Evolutionary conservation across 2,888 invertebrate species (phyloP).

Genomic region (Zootermopsis nevadensis): DNA sequence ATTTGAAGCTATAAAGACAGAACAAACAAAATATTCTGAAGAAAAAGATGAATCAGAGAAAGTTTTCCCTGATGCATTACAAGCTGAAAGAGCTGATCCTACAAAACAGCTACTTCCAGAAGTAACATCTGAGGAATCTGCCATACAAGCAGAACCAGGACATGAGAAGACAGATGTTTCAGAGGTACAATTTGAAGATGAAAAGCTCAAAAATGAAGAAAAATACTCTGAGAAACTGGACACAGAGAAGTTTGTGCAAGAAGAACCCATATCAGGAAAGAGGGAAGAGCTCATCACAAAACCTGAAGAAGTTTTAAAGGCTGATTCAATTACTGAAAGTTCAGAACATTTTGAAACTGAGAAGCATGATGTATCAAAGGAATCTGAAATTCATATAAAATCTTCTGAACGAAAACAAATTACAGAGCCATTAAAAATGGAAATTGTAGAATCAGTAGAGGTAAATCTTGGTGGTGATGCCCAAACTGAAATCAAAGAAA

Average conservation of each 20-base stretch:
- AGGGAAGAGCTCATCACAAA: not conserved
- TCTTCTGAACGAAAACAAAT: not conserved
- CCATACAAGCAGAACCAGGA: not conserved
- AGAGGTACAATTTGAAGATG: slow-evolving; percentile 35
- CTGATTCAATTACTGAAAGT: not conserved
- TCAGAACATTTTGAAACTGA: not conserved
- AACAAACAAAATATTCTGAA: not conserved
- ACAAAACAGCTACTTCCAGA: not conserved
- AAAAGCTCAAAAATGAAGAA: slow-evolving; percentile 36
- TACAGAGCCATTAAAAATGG: not conserved
- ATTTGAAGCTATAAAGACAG: not conserved
- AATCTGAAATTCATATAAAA: not conserved
- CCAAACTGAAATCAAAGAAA: slow-evolving; percentile 14
- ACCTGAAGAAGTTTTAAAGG: not conserved
- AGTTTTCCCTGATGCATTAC: not conserved
- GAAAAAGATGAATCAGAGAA: slow-evolving; percentile 11
- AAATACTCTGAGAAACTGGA: slow-evolving; percentile 32
- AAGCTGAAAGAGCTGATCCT: no score
- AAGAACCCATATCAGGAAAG: slow-evolving; percentile 12
- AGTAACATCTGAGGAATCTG: not conserved
- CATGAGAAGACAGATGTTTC: not conserved
- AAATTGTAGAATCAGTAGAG: not conserved
- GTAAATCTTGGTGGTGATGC: not conserved
- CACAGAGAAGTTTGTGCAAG: slow-evolving; percentile 37
- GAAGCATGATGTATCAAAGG: not conserved